Conservation (phyloP, 1,140 invertebrate genomes). For the Heliconius himera region DNA sequence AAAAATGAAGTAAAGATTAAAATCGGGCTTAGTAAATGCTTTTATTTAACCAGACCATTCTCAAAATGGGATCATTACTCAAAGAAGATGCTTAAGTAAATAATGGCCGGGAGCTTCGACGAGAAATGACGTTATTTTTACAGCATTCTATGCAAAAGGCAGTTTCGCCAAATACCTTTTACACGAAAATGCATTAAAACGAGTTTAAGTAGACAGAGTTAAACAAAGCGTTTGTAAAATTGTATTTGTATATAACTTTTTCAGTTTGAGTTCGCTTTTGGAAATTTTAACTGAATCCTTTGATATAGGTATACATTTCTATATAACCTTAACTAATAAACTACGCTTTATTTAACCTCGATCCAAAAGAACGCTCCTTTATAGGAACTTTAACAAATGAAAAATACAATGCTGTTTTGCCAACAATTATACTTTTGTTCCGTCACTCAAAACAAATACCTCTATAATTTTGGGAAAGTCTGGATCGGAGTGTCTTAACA, state of each 20-base stretch:
- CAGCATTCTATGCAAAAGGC: background rate
- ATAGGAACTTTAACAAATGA: background rate
- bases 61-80: constrained; percentile 30
- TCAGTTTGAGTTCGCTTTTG: background rate
- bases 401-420: background rate
- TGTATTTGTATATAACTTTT: constrained; percentile 4
- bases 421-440: background rate
- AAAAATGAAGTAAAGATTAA: constrained; percentile 25
- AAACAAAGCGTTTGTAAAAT: constrained; percentile 1
- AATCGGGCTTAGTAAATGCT: constrained; percentile 16
- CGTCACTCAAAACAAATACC: too few relatives aligned
- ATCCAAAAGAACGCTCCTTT: background rate
- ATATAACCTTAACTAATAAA: background rate
- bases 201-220: background rate
- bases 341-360: background rate
- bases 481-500: too few relatives aligned
- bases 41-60: constrained; percentile 26
- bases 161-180: background rate
- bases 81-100: constrained; percentile 22
- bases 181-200: constrained; percentile 8
- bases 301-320: background rate
- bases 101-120: constrained; percentile 15
- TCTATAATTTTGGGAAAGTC: too few relatives aligned
- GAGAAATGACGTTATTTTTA: constrained; percentile 30
- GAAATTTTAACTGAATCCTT: background rate